Evolutionary conservation across 2,113 vertebrate species (phyloP).

Genomic region (Steatornis caripensis): DNA sequence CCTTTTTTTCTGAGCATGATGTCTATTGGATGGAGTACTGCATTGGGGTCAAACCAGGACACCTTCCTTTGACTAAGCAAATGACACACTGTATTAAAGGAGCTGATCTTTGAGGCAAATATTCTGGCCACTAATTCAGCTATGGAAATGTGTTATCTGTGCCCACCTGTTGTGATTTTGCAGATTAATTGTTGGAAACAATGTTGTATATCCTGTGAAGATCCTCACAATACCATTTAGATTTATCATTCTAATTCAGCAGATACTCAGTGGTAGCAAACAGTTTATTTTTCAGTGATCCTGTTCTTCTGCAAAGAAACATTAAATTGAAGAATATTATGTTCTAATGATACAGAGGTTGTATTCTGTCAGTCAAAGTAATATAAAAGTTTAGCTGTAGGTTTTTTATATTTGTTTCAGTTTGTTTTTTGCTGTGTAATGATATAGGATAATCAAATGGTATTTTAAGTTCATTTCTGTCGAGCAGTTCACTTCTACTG

Average conservation of each 20-base stretch:
- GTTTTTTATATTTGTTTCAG: neutral
- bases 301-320: neutral
- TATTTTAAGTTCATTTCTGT: neutral
- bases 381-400: neutral
- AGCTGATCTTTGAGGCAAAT: neutral
- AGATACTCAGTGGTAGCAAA: neutral
- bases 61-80: neutral
- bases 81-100: neutral
- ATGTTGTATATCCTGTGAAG: neutral
- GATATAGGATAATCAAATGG: fast-evolving
- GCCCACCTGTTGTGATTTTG: neutral
- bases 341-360: neutral
- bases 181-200: neutral
- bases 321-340: neutral
- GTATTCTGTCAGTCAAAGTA: neutral
- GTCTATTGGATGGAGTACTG: too few species aligned
- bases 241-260: neutral
- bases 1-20: too few species aligned
- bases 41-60: too few species aligned
- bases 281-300: neutral
- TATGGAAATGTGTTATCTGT: neutral
- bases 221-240: neutral
- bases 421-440: neutral
- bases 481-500: neutral
- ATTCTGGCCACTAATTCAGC: neutral